These are phyloP conservation scores for Microtus ochrogaster DNA, from an alignment of 2,113 vertebrate species.

Conservation along the genomic window DNA sequence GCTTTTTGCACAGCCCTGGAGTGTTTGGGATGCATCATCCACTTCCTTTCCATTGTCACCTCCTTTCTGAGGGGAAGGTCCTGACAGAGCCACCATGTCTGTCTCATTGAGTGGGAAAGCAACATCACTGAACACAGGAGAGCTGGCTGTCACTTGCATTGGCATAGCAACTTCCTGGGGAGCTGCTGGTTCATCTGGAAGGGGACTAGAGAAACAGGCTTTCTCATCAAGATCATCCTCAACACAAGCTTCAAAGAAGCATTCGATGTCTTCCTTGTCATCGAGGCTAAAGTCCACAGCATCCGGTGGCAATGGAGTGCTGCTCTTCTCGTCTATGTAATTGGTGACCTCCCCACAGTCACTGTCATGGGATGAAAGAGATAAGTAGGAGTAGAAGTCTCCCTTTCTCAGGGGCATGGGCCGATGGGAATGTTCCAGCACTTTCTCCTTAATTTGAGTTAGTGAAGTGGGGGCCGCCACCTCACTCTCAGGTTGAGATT, in stretches of 20 bases:
- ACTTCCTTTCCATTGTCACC: conserved; percentile 80
- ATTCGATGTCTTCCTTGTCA: conserved; percentile 93
- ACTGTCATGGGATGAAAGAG: conserved; percentile 98
- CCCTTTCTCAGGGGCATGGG: conserved; percentile 94
- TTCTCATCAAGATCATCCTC: conserved; percentile 91
- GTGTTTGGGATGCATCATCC: conserved; percentile 63
- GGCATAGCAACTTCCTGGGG: background rate
- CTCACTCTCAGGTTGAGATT: conserved; percentile 89
- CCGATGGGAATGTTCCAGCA: conserved; percentile 95
- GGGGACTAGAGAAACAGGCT: conserved; percentile 84
- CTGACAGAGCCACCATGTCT: conserved; percentile 62
- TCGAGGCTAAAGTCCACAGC: conserved; percentile 79
- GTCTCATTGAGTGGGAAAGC: conserved; percentile 63
- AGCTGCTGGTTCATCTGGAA: conserved; percentile 76
- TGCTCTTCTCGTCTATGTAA: conserved; percentile 92
- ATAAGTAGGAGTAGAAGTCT: conserved; percentile 98
- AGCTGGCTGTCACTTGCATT: conserved; percentile 56
- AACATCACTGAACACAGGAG: conserved; percentile 66
- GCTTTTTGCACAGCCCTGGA: conserved; percentile 85
- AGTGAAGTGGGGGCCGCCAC: conserved; percentile 87
- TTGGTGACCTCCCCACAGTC: conserved; percentile 97
- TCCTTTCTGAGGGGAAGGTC: conserved; percentile 80
- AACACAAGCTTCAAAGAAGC: conserved; percentile 93
- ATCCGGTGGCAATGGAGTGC: conserved; percentile 87
- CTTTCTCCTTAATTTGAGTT: conserved; percentile 95